These are phyloP conservation scores for Coracopsis vasa DNA, from an alignment of 2,113 vertebrate genomes.

Conservation along the genomic window DNA sequence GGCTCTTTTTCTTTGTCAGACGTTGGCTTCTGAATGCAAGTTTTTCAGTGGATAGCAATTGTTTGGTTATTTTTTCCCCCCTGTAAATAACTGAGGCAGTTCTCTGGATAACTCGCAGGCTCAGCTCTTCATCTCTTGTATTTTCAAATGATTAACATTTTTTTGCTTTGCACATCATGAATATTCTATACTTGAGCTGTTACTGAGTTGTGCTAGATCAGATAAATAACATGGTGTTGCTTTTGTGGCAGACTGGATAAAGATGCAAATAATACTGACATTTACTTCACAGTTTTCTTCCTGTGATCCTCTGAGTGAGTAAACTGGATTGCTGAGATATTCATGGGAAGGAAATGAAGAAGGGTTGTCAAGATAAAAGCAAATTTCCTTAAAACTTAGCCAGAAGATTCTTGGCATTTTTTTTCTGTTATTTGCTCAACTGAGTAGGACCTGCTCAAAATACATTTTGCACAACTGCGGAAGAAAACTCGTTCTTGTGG, in stretches of 20 bases:
- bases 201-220: constrained; percentile 54
- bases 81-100: background rate
- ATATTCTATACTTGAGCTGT: constrained; percentile 63
- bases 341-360: constrained; percentile 57
- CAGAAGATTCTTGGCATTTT: constrained; percentile 47
- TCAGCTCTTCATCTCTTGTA: constrained; percentile 19
- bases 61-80: background rate
- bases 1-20: background rate
- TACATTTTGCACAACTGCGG: background rate
- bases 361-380: constrained; percentile 56
- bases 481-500: constrained; percentile 10
- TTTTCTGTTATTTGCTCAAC: constrained; percentile 39
- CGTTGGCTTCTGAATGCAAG: background rate
- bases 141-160: constrained; percentile 54
- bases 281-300: constrained; percentile 67
- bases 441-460: constrained; percentile 27
- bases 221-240: constrained; percentile 63
- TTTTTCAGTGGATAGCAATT: background rate
- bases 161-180: constrained; percentile 52
- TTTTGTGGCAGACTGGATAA: constrained; percentile 66
- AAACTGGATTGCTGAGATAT: constrained; percentile 65
- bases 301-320: constrained; percentile 61
- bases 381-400: constrained; percentile 60
- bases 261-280: constrained; percentile 68
- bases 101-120: constrained; percentile 3